Conservation (phyloP, 2,888 invertebrate genomes). For the Leuctra nigra region DNA sequence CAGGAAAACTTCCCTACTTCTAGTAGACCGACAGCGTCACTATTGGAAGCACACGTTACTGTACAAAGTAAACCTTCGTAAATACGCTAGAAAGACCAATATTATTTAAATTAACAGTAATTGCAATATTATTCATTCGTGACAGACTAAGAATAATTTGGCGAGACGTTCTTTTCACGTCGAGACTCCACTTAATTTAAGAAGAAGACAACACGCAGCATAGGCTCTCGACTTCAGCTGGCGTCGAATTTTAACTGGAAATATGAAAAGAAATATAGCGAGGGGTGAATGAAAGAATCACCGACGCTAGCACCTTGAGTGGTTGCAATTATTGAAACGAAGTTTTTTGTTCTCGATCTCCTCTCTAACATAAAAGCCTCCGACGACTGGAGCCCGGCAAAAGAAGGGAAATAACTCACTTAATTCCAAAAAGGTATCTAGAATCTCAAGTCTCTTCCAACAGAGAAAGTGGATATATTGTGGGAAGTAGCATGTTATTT, state of each 20-base stretch:
- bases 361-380: not conserved
- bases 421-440: not conserved
- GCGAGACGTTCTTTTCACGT: no score
- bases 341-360: slow-evolving; percentile 11
- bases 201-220: no score
- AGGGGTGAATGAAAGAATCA: not conserved
- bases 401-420: not conserved
- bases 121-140: no score
- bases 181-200: no score
- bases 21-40: no score
- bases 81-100: no score
- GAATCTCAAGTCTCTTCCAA: not conserved
- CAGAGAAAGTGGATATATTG: not conserved
- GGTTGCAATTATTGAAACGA: slow-evolving; percentile 13
- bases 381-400: not conserved
- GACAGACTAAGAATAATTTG: no score
- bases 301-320: not conserved
- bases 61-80: no score
- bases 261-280: not conserved
- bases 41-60: no score
- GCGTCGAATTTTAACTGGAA: slow-evolving; percentile 1
- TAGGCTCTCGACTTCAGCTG: no score
- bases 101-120: no score
- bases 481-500: slow-evolving; percentile 4
- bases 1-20: no score